These are phyloP conservation scores for Chloropsis hardwickii DNA, from an alignment of 2,113 vertebrate genomes.

Conservation along the genomic window DNA sequence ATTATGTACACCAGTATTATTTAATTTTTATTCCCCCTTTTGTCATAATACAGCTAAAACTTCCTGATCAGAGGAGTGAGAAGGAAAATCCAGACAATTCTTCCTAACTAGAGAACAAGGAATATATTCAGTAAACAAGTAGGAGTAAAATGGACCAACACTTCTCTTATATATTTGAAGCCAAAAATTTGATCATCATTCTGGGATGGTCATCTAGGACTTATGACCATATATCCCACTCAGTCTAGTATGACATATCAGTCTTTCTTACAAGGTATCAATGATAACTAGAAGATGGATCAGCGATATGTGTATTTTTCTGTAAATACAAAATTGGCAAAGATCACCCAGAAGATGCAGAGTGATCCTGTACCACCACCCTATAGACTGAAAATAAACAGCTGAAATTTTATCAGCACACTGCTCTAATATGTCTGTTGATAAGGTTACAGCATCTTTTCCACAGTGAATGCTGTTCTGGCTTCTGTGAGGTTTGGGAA, in stretches of 20 bases:
- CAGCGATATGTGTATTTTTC: not conserved
- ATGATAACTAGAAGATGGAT: not conserved
- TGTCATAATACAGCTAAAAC: not conserved
- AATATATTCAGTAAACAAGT: not conserved
- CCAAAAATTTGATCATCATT: not conserved
- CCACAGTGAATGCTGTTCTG: not conserved
- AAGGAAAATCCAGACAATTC: not conserved
- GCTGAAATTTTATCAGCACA: not conserved
- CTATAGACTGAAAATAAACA: not conserved
- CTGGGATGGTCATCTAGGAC: not conserved
- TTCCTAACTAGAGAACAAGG: not conserved
- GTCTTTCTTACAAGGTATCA: not conserved
- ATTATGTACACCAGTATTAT: not conserved
- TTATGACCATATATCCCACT: not conserved
- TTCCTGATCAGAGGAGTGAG: not conserved
- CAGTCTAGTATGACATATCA: not conserved
- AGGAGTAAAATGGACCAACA: not conserved
- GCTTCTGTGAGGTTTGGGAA: not conserved
- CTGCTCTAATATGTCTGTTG: not conserved
- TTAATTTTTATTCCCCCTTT: not conserved
- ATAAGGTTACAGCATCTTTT: not conserved
- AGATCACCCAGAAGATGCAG: not conserved
- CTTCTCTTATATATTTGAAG: not conserved
- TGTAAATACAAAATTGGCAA: not conserved
- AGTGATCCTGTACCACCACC: not conserved